Evolutionary conservation across 2,113 vertebrate species (phyloP), one percentile per base, ranked within the genome.

Genomic region (Eudyptes chrysolophus): DNA sequence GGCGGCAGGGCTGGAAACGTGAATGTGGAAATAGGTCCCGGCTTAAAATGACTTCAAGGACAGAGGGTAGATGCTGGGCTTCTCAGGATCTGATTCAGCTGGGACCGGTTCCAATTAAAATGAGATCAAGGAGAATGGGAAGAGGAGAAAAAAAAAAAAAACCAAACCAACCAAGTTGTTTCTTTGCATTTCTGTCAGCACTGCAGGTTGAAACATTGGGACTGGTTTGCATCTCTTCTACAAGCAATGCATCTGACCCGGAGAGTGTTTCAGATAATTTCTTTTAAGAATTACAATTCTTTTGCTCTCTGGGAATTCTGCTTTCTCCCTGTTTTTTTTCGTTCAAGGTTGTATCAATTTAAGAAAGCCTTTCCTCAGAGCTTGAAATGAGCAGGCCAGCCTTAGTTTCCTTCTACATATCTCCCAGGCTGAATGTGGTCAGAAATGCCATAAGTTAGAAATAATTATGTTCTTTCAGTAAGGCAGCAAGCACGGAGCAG

Each of bases 51-150:
- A 19, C 61, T 93, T 54, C 89, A 95, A 87, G 82, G 93, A 84
- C 81, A 82, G 57, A 54, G 78, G 44, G 76, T 42, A 89, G 84
- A 49, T 70, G 78, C 83, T 55, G 76, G 49, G 74, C 48, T 96
- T 48, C 62, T 83, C 3, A 5, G 65, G 69, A 79, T 51, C 40
- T 10, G 57, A 26, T 89, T 88, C 93, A 95, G 54, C 70, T 87
- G 94, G 95, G 92, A 92, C 30, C 0, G 2, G 26, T 57, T 96
- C 93, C 92, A 95, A 10, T 57, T 51, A 62, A 92, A 96, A 95
- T 76, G 77, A 92, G 94, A 87, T 75, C 84, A 84, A 96, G 93
- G 89, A 89, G 93, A 89, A 76, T 13, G 48, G 48, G 54, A 52
- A 25, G 2, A 16, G 8, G 8, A 26, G 20, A 7, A 16, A 32